Conservation (phyloP, 2,797 vertebrate species). For the Hydrolagus colliei region DNA sequence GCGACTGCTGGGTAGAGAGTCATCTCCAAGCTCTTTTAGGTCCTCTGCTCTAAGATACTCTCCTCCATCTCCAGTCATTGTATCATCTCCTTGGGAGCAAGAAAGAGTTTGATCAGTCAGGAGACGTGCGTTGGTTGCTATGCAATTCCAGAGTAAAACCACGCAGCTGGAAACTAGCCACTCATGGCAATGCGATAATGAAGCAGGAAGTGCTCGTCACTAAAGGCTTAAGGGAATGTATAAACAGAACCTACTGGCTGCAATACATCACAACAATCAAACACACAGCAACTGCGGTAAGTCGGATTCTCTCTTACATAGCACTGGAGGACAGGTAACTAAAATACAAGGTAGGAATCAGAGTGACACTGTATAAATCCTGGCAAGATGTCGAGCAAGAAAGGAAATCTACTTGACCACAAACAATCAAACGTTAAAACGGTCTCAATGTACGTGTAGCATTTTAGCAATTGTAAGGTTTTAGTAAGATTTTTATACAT, state of each 20-base stretch:
- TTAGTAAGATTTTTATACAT: too few relatives aligned
- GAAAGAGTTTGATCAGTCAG: slow-evolving; percentile 19
- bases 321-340: too few relatives aligned
- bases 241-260: not conserved
- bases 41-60: slow-evolving; percentile 92
- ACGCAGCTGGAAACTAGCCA: not conserved
- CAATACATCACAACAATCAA: not conserved
- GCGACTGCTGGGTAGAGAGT: slow-evolving; percentile 87
- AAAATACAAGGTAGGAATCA: too few relatives aligned
- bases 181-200: not conserved
- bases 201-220: not conserved
- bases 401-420: too few relatives aligned
- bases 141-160: not conserved
- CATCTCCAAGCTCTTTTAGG: slow-evolving; percentile 86
- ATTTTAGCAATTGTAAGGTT: too few relatives aligned
- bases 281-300: not conserved
- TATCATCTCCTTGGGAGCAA: slow-evolving; percentile 77
- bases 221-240: not conserved
- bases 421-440: too few relatives aligned
- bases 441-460: too few relatives aligned
- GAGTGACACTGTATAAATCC: too few relatives aligned
- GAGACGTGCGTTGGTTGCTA: not conserved
- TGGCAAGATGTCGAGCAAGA: too few relatives aligned
- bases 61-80: slow-evolving; percentile 91
- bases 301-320: not conserved